Evolutionary conservation across 2,113 vertebrate species (phyloP), one percentile per base, ranked within the genome.

Genomic region (Hemiscyllium ocellatum): DNA sequence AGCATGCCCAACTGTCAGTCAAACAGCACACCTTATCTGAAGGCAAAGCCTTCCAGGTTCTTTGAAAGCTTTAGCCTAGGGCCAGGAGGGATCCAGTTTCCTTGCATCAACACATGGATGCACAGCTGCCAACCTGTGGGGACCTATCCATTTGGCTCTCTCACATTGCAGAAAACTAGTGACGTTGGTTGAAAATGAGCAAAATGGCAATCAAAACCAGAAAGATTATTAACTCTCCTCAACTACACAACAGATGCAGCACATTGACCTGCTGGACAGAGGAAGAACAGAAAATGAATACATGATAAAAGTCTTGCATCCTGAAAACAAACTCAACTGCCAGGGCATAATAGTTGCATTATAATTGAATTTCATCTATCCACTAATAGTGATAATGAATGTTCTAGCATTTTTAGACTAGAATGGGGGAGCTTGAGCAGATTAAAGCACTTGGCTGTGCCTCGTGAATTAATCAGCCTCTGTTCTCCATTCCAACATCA

Each of bases 361-460:
- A 66, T 29, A 93, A 93, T 66, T 68, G 66, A 93, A 93, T 93
- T 93, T 68, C 33, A 93, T 93, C 56, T 93, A 37, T 66, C 50
- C 24, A 90, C 87, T 90, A 90, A 90, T 33, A 29, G 87, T 56
- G 24, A 90, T 61, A 90, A 90, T 90, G 87, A 90, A 90, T 90
- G 87, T 90, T 90, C 56, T 37, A 69, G 66, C 91, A 22, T 69
- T 94, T 94, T 94, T 66, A 66, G 42, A 22, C 65, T 69, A 33
- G 91, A 68, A 94, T 94, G 69, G 91, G 87, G 87, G 65, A 68
- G 33, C 50, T 42, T 10, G 19, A 42, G 65, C 66, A 94, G 65
- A 47, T 69, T 90, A n/a, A 90, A 90, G 87, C 61, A 90, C 87
- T 90, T 90, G 65, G 65, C 91, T 94, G 91, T 94, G n/a, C n/a